Evolutionary conservation across 2,113 vertebrate genomes (phyloP).

Genomic region (Rattus rattus): DNA sequence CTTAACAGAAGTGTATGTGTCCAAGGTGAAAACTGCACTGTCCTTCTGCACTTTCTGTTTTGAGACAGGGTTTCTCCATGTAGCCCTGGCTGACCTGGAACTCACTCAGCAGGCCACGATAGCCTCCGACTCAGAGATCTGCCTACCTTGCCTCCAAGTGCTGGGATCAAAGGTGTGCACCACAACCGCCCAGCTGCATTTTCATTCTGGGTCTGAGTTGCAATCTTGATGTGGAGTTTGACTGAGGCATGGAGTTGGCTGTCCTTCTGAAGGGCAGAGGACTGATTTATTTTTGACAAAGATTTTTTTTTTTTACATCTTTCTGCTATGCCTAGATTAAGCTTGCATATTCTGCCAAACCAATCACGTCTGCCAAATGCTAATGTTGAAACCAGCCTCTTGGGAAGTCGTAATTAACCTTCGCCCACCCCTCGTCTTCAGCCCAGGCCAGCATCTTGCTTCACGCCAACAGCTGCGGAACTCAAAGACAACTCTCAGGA

Average conservation of each 20-base stretch:
- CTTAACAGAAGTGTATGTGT: not conserved
- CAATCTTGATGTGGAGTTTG: constrained; percentile 45
- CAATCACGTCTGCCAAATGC: not conserved
- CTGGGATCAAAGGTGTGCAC: not conserved
- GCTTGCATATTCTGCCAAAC: not conserved
- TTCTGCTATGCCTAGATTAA: not conserved
- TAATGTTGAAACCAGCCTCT: not conserved
- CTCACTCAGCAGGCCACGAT: not conserved
- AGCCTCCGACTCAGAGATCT: not conserved
- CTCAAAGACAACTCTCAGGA: not conserved
- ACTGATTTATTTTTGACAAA: constrained; percentile 5
- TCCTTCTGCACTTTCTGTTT: not conserved
- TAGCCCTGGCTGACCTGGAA: not conserved
- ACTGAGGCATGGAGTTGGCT: not conserved
- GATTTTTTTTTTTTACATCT: not conserved
- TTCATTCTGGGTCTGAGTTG: constrained; percentile 8
- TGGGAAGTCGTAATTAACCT: constrained; percentile 37
- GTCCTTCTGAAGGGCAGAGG: not conserved
- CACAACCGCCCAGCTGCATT: not conserved
- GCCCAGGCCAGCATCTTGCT: not conserved
- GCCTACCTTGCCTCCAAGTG: not conserved
- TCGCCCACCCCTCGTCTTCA: not conserved
- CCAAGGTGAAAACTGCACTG: not conserved
- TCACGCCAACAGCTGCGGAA: not conserved
- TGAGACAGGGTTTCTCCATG: not conserved